Evolutionary conservation across 2,113 vertebrate species (phyloP), one percentile per base, ranked within the genome.

Genomic region (Nicator chloris): DNA sequence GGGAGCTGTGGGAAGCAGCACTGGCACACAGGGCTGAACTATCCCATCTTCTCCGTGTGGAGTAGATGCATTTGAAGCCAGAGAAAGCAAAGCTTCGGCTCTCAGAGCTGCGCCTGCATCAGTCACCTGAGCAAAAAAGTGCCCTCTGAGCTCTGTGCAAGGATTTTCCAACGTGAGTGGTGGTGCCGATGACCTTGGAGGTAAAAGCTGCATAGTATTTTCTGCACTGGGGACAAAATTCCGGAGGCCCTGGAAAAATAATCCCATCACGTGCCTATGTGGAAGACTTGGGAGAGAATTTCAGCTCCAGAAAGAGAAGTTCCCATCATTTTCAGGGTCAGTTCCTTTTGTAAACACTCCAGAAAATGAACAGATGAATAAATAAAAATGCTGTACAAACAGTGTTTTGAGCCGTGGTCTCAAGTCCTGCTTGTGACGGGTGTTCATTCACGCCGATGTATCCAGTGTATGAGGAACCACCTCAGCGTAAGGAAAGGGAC

Each of bases 391-490:
- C 65, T 33, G 2, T 6, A 8, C n/a, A 49, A 70, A 21, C 16
- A 8, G 21, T 9, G 28, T 49, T 79, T 68, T 2, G 7, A 40
- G 19, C 27, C 14, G 3, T 4, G 19, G 31, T n/a, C 33, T 73
- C 7, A 7, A 21, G 21, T 31, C 30, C 35, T 26, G 45, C 7
- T 0, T 9, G 10, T 2, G 14, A 20, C 7, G 1, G 4, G 37
- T 2, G 31, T 9, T 59, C 24, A 7, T 14, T 49, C 26, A 26
- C 1, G 2, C 3, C 4, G 7, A 22, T 9, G 7, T 2, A 31
- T 6, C 4, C 4, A 4, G 23, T 0, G 10, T 2, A 10, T 1
- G 23, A 1, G 10, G 17, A 39, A 49, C 45, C 7, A 7, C 7
- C 35, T 21, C 47, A 5, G 1, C 0, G 0, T 13, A 5, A 42